Evolutionary conservation across 2,797 vertebrate species (phyloP).

Genomic region (Buceros bicornis): DNA sequence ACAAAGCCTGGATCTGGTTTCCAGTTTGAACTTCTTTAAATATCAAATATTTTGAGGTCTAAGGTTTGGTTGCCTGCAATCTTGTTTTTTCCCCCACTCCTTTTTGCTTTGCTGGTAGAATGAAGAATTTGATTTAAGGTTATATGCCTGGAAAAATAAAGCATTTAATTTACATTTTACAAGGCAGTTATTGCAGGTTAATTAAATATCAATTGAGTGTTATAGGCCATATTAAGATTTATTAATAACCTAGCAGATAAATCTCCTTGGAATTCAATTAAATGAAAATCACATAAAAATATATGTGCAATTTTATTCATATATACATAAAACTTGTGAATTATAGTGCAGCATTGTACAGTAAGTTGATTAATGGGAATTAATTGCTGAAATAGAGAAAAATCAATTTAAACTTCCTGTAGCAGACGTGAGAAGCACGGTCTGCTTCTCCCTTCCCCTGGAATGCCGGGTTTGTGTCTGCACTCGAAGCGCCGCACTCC

Average conservation of each 20-base stretch:
- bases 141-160: conserved; percentile 70
- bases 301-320: conserved; percentile 76
- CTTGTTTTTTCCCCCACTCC: background rate
- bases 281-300: conserved; percentile 79
- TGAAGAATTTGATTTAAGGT: conserved; percentile 49
- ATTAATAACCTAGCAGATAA: conserved; percentile 79
- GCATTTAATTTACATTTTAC: conserved; percentile 79
- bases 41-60: background rate
- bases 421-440: background rate
- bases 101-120: conserved; percentile 49
- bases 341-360: conserved; percentile 57
- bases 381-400: conserved; percentile 61
- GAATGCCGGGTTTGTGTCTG: background rate
- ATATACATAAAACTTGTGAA: conserved; percentile 72
- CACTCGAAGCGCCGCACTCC: fast-evolving
- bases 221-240: conserved; percentile 81
- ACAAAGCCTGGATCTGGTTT: background rate
- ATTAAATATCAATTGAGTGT: conserved; percentile 81
- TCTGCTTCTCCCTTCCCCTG: background rate
- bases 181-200: conserved; percentile 76
- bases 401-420: conserved; percentile 60
- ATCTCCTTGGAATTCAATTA: conserved; percentile 80
- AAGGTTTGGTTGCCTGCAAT: background rate
- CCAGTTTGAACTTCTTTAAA: conserved; percentile 8
- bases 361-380: conserved; percentile 70